phyloP scores from a whole-genome alignment of 2,888 invertebrate genomes.

The Lithophane leautieri region DNA sequence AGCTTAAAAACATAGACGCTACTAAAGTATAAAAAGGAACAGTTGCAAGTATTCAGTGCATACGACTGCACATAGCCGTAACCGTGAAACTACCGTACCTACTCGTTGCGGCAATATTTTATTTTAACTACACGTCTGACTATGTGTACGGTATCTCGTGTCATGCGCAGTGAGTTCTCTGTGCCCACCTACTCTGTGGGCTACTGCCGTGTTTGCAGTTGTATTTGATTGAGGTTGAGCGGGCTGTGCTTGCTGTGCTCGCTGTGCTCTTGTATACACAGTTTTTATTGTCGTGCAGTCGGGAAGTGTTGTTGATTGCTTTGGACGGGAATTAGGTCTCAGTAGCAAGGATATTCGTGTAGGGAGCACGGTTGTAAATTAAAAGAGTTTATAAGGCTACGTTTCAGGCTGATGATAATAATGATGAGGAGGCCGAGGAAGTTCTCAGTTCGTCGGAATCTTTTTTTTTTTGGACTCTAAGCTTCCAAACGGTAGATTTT shows the following conservation, averaged over 20 bases:
- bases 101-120: background rate
- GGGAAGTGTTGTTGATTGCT: slow-evolving; percentile 25
- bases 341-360: background rate
- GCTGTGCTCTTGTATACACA: slow-evolving; percentile 27
- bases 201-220: slow-evolving; percentile 26
- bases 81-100: background rate
- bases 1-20: background rate
- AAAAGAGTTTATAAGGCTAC: background rate
- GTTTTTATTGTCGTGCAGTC: slow-evolving; percentile 43
- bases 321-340: background rate
- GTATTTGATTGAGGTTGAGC: slow-evolving; percentile 47
- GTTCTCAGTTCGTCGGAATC: too few species aligned
- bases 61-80: too few species aligned
- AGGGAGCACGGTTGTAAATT: slow-evolving; percentile 5
- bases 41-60: too few species aligned
- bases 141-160: too few species aligned
- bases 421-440: background rate
- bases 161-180: background rate
- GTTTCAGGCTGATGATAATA: slow-evolving; percentile 14
- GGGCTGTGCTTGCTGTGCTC: background rate
- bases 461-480: background rate
- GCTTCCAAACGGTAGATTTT: background rate
- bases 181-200: background rate
- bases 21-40: background rate
- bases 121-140: background rate